These are phyloP conservation scores for Pinna nobilis DNA, from an alignment of 1,140 invertebrate genomes.

Conservation along the genomic window DNA sequence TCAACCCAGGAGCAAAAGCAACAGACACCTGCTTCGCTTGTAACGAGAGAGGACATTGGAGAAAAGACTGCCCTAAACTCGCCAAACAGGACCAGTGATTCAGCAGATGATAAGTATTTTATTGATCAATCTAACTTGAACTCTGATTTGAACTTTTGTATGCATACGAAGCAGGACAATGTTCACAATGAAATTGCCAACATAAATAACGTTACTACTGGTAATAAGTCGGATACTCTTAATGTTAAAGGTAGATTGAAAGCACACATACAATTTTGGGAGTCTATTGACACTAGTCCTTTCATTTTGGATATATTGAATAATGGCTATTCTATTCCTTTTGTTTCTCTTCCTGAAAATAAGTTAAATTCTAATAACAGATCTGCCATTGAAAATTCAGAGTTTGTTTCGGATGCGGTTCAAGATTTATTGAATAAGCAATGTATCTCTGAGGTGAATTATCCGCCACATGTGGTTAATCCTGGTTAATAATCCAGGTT, in stretches of 20 bases:
- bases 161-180: background rate
- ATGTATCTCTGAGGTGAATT: too few species aligned
- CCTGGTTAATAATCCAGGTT: too few species aligned
- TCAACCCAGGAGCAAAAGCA: background rate
- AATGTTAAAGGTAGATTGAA: conserved; percentile 20
- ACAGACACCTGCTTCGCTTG: conserved; percentile 19
- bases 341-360: conserved; percentile 13
- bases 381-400: conserved; percentile 11
- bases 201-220: too few species aligned
- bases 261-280: conserved; percentile 19
- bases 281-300: conserved; percentile 5
- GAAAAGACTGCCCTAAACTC: conserved; percentile 7
- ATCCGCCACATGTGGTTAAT: too few species aligned
- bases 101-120: conserved; percentile 24
- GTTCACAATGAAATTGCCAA: too few species aligned
- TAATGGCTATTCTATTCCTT: conserved; percentile 30
- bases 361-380: conserved; percentile 24
- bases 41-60: conserved; percentile 19
- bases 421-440: too few species aligned
- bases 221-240: too few species aligned
- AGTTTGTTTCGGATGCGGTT: conserved; percentile 17
- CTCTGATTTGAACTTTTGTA: background rate
- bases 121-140: too few species aligned
- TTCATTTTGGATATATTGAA: conserved; percentile 22
- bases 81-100: background rate